Percentiles rank a stretch among this genome's conserved stretches.
phyloP scores from a whole-genome alignment of 2,888 invertebrate genomes.

The Caenorhabditis drosophilae region DNA sequence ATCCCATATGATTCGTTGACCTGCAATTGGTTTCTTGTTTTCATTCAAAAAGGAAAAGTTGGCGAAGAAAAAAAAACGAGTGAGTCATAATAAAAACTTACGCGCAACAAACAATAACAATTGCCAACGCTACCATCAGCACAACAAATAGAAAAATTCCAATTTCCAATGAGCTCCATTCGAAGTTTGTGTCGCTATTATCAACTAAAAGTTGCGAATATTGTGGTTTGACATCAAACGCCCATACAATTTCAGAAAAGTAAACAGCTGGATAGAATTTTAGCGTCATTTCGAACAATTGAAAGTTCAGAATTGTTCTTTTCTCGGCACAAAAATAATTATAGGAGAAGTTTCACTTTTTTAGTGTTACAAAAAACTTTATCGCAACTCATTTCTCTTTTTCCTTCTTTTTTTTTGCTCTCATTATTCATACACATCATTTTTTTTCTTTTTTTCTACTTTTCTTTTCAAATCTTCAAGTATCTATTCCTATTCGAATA shows the following conservation, averaged over 20 bases:
- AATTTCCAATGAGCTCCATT: conserved; percentile 29
- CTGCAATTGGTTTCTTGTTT: conserved; percentile 11
- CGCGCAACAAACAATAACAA: conserved; percentile 38
- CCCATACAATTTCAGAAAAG: no score
- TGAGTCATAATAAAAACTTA: no score
- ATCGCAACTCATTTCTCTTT: no score
- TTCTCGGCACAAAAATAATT: no score
- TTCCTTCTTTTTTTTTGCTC: conserved; percentile 6
- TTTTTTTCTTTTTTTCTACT: conserved; percentile 5
- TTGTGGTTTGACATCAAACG: no score
- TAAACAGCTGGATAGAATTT: no score
- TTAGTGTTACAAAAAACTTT: neutral
- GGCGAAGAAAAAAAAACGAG: no score
- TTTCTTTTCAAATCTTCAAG: conserved; percentile 7
- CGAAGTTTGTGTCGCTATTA: conserved; percentile 22
- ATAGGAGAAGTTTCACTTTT: neutral
- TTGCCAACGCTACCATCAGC: conserved; percentile 33
- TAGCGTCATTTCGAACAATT: no score
- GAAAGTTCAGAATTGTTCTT: no score
- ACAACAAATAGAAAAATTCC: conserved; percentile 28
- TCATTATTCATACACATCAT: conserved; percentile 8
- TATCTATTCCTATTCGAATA: no score
- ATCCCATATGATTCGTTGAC: conserved; percentile 31
- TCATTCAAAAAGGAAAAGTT: neutral
- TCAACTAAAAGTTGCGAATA: conserved; percentile 39